Conservation (phyloP, 2,888 invertebrate species). For the Apomyelois bistriatella region DNA sequence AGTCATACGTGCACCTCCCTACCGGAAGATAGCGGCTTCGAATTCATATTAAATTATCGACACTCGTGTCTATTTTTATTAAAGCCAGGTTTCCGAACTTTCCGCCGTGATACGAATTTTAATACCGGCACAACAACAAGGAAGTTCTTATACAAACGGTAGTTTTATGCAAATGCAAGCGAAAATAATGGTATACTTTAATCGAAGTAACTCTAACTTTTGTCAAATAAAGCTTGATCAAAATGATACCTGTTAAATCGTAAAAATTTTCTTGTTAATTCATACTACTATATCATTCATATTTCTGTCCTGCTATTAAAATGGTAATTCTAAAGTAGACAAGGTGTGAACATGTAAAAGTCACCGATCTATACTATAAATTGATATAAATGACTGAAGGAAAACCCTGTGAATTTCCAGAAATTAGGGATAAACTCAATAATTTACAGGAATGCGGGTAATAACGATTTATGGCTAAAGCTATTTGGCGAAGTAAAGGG, state of each 20-base stretch:
- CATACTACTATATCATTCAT: too few species aligned
- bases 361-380: background rate
- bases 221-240: too few species aligned
- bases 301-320: too few species aligned
- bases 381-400: slow-evolving; percentile 15
- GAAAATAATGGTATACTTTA: too few species aligned
- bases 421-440: slow-evolving; percentile 27
- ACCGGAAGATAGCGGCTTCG: slow-evolving; percentile 55
- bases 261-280: too few species aligned
- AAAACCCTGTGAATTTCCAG: slow-evolving; percentile 11
- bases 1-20: slow-evolving; percentile 29
- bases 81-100: slow-evolving; percentile 39
- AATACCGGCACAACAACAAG: slow-evolving; percentile 14
- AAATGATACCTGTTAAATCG: too few species aligned
- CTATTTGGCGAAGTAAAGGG: slow-evolving; percentile 18
- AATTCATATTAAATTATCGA: slow-evolving; percentile 21
- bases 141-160: slow-evolving; percentile 16
- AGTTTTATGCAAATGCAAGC: slow-evolving; percentile 14
- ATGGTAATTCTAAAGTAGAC: too few species aligned
- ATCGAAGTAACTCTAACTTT: too few species aligned
- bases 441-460: slow-evolving; percentile 30
- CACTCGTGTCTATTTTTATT: slow-evolving; percentile 28
- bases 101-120: slow-evolving; percentile 32
- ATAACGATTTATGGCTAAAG: slow-evolving; percentile 29
- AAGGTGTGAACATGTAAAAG: too few species aligned